Conservation (phyloP, 2,797 vertebrate genomes). For the Megalops cyprinoides region DNA sequence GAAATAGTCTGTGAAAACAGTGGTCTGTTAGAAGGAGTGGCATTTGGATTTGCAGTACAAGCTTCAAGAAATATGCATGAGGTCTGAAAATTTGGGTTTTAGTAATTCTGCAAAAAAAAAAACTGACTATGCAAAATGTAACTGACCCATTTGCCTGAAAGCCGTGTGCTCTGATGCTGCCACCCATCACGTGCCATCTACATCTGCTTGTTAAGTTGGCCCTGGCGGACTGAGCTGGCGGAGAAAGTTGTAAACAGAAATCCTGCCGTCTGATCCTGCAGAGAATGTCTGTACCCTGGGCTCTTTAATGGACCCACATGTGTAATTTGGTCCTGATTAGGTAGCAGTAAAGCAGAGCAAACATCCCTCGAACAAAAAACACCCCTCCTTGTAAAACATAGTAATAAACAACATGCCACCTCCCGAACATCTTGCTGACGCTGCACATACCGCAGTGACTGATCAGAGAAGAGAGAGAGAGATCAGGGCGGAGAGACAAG, state of each 20-base stretch:
- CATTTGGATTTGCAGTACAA: neutral
- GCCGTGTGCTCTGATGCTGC: neutral
- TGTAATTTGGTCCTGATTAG: slow-evolving; percentile 7
- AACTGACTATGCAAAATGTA: neutral
- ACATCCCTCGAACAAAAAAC: neutral
- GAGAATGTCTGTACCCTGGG: neutral
- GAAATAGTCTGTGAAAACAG: too few relatives aligned
- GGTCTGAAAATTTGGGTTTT: neutral
- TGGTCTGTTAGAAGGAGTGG: neutral
- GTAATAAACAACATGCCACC: neutral
- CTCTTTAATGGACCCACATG: neutral
- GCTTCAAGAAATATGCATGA: neutral
- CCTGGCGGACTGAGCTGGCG: neutral
- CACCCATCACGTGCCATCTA: neutral
- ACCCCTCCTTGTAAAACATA: neutral
- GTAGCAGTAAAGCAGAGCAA: neutral
- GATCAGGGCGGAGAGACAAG: neutral
- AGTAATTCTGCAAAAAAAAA: too few relatives aligned
- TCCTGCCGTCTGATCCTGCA: neutral
- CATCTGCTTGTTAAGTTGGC: neutral
- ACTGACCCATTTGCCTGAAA: neutral
- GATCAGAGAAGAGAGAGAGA: neutral
- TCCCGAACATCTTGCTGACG: neutral
- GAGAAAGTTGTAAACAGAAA: neutral
- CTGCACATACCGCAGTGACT: neutral